Conservation (phyloP, 2,888 invertebrate species). For the Andrena flavipes region DNA sequence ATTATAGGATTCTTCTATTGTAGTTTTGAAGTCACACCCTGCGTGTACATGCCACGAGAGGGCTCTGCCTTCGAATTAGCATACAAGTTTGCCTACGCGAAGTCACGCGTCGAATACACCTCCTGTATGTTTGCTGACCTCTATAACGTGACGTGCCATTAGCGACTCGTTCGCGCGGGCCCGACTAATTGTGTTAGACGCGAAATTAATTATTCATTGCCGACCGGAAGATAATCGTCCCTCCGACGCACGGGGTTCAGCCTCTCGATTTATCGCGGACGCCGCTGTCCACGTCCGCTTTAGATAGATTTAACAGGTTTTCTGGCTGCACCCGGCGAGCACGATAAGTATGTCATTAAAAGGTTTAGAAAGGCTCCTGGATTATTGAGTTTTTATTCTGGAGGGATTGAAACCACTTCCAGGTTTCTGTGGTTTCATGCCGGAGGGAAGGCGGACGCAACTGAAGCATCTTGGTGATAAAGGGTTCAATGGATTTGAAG, state of each 20-base stretch:
- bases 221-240: conserved; percentile 39
- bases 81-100: conserved; percentile 69
- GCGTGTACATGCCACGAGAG: conserved; percentile 46
- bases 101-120: conserved; percentile 40
- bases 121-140: conserved; percentile 34
- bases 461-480: too few species aligned
- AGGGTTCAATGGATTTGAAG: too few species aligned
- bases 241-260: background rate
- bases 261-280: conserved; percentile 17
- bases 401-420: background rate
- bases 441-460: too few species aligned
- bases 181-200: conserved; percentile 47
- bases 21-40: conserved; percentile 27
- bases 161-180: conserved; percentile 24
- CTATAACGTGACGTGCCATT: conserved; percentile 41
- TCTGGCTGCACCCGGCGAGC: background rate
- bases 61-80: conserved; percentile 56
- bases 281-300: too few species aligned
- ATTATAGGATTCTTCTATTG: background rate
- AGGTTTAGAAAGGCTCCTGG: background rate
- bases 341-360: background rate
- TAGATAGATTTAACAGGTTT: conserved; percentile 1
- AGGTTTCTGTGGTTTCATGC: too few species aligned
- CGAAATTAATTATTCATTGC: conserved; percentile 54
- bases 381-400: background rate